Evolutionary conservation across 1,140 invertebrate genomes (phyloP), one percentile per base, ranked within the genome.

Genomic region (Leptinotarsa undecemlineata): DNA sequence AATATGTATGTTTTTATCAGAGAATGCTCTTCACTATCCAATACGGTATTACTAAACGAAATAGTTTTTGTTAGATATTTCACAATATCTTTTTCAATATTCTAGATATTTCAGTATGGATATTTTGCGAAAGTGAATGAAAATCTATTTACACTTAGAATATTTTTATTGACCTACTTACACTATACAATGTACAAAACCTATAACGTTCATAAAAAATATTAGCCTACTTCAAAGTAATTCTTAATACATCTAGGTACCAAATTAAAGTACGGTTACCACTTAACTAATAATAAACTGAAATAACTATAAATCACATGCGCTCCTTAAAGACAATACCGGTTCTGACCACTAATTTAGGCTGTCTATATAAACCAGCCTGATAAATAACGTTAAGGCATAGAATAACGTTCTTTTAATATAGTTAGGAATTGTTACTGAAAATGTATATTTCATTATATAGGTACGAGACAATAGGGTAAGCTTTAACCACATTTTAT

Each of bases 121-220:
- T 42, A 42, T 42, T 33, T 42, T 42, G 33, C 33, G 4, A 42
- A 42, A 42, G 33, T 11, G 33, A 42, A 42, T 42, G 8, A 42
- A 42, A 42, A 42, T 42, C 33, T 2, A 42, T 23, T 64, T 70
- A 70, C 68, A 70, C 51, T 60, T 57, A 57, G 51, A 26, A 21
- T 51, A 21, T 17, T 70, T 70, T 70, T 68, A 70, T 70, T 70
- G 8, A 14, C 8, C 68, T 70, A 70, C 68, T 70, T 77, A 75
- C 75, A 71, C 67, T 84, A 81, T 83, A 85, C 81, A 85, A 85
- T 84, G 82, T 85, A 85, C 83, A 85, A 85, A 85, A 85, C 80
- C 81, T 84, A 83, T 81, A 76, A 62, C 75, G 80, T 76, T 81
- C 79, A 82, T 83, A 83, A 81, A 83, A 82, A 83, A 82, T 81